phyloP scores from a whole-genome alignment of 92 coral and sea anemone genomes.

The Actinernus sp. region DNA sequence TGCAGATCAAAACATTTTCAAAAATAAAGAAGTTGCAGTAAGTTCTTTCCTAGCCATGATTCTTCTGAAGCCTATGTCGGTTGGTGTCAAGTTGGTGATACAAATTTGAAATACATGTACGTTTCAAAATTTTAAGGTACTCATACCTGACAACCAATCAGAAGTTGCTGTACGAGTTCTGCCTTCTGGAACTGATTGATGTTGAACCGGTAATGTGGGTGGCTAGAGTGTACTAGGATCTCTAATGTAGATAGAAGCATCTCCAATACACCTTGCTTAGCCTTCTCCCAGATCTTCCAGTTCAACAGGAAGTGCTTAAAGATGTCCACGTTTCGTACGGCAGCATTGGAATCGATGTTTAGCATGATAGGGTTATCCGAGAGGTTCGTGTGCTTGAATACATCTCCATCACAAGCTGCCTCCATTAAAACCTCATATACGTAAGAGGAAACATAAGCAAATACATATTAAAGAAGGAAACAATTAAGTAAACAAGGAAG shows the following conservation, averaged over 20 bases:
- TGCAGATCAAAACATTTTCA: too few species aligned
- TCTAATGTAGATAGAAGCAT: constrained; percentile 92
- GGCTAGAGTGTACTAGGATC: constrained; percentile 88
- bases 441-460: neutral
- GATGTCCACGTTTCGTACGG: constrained; percentile 88
- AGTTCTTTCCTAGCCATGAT: too few species aligned
- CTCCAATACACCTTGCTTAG: constrained; percentile 85
- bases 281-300: constrained; percentile 95
- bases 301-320: constrained; percentile 89
- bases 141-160: constrained; percentile 97
- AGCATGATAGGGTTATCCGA: constrained; percentile 90
- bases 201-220: constrained; percentile 88
- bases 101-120: too few species aligned
- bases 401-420: constrained; percentile 96
- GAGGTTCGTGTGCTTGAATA: constrained; percentile 87
- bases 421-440: constrained; percentile 81
- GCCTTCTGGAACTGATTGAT: constrained; percentile 93
- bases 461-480: too few species aligned
- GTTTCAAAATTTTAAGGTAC: too few species aligned
- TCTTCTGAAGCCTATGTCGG: too few species aligned
- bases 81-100: too few species aligned
- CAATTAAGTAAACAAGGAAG: too few species aligned
- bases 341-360: constrained; percentile 94
- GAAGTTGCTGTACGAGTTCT: constrained; percentile 85
- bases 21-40: too few species aligned